A percentile compares a stretch with the other conserved stretches of the same genome.
Conservation (phyloP, 2,797 vertebrate species). For the Sarcoramphus papa region DNA sequence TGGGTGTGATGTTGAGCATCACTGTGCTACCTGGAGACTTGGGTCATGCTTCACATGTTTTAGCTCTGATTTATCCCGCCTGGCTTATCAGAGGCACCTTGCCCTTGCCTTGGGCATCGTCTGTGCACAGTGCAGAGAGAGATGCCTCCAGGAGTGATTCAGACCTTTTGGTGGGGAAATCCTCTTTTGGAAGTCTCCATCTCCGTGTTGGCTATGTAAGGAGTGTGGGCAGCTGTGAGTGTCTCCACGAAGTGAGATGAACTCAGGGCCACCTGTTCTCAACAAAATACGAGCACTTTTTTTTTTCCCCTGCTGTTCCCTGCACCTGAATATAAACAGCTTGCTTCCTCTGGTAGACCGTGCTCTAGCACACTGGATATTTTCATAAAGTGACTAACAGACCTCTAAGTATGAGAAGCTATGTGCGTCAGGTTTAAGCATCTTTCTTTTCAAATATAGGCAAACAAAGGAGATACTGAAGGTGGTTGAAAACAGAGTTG, state of each 20-base stretch:
- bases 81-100: neutral
- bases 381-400: neutral
- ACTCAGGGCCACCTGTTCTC: neutral
- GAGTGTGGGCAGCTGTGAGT: neutral
- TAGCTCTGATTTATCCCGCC: neutral
- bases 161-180: neutral
- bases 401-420: neutral
- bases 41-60: fast-evolving
- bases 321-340: neutral
- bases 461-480: neutral
- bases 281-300: neutral
- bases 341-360: neutral
- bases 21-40: neutral
- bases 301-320: neutral
- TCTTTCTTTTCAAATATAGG: neutral
- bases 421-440: neutral
- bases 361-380: neutral
- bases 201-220: neutral
- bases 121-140: neutral
- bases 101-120: neutral
- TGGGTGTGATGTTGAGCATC: neutral
- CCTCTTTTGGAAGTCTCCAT: neutral
- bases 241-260: neutral
- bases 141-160: neutral
- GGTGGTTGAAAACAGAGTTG: neutral